These are phyloP conservation scores for Pseudomyrmex cubaensis DNA, from an alignment of 1,140 invertebrate species.

Conservation along the genomic window DNA sequence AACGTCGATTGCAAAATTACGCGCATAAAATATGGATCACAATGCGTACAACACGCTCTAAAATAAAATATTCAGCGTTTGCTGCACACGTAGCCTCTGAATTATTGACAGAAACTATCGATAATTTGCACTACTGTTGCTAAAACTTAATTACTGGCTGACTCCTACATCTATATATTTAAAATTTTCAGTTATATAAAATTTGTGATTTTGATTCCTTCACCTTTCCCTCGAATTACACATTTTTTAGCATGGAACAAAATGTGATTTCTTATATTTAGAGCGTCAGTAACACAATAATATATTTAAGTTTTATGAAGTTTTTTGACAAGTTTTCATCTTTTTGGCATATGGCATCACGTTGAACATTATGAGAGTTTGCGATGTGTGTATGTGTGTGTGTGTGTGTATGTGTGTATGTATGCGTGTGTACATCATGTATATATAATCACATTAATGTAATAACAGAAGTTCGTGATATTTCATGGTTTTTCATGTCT, in stretches of 20 bases:
- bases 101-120: conserved; percentile 31
- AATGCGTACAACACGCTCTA: background rate
- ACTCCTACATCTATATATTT: background rate
- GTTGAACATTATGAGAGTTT: conserved; percentile 3
- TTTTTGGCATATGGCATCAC: conserved; percentile 17
- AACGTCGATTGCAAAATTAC: conserved; percentile 16
- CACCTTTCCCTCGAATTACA: background rate
- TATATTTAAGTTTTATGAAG: conserved; percentile 22
- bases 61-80: conserved; percentile 19
- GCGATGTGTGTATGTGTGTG: background rate
- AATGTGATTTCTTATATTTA: conserved; percentile 12
- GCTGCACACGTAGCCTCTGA: conserved; percentile 19
- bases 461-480: background rate
- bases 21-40: conserved; percentile 1
- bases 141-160: background rate
- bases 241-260: background rate
- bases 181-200: conserved; percentile 22
- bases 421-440: background rate
- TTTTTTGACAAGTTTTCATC: background rate
- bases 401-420: background rate
- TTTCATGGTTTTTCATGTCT: background rate
- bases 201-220: conserved; percentile 20
- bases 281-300: background rate
- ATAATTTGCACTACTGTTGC: conserved; percentile 40
- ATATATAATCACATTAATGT: background rate